Percentiles rank a stretch among this genome's conserved stretches.
Evolutionary conservation across 1,140 invertebrate species (phyloP).

Genomic region (Acyrthosiphon pisum): DNA sequence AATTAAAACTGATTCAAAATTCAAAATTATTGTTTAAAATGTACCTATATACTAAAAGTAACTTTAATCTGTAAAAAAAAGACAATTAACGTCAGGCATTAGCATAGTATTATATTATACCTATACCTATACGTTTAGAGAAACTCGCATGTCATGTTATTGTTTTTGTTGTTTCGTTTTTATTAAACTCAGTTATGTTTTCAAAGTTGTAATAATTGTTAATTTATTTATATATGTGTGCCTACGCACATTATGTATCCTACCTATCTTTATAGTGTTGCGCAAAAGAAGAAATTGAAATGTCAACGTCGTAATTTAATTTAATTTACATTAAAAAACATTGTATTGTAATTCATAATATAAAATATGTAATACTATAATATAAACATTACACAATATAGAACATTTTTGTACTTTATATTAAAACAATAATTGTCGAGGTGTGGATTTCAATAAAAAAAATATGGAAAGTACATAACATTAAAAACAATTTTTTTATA

Average conservation of each 20-base stretch:
- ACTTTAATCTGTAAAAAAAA: neutral
- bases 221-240: neutral
- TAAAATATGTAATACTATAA: no score
- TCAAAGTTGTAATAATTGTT: neutral
- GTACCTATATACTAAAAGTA: neutral
- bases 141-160: neutral
- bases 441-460: no score
- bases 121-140: neutral
- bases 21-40: neutral
- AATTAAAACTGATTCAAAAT: neutral
- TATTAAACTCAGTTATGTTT: neutral
- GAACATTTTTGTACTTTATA: neutral
- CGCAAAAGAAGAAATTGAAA: neutral
- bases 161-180: neutral
- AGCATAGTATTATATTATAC: neutral
- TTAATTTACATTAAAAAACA: neutral
- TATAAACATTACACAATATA: neutral
- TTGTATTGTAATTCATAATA: slow-evolving; percentile 9
- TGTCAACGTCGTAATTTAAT: neutral
- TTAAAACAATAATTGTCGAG: no score
- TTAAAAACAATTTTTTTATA: no score
- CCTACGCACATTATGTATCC: neutral
- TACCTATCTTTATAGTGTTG: neutral
- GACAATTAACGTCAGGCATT: neutral
- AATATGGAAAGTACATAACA: no score